phyloP scores from a whole-genome alignment of 2,113 vertebrate genomes.

The Salvelinus alpinus region DNA sequence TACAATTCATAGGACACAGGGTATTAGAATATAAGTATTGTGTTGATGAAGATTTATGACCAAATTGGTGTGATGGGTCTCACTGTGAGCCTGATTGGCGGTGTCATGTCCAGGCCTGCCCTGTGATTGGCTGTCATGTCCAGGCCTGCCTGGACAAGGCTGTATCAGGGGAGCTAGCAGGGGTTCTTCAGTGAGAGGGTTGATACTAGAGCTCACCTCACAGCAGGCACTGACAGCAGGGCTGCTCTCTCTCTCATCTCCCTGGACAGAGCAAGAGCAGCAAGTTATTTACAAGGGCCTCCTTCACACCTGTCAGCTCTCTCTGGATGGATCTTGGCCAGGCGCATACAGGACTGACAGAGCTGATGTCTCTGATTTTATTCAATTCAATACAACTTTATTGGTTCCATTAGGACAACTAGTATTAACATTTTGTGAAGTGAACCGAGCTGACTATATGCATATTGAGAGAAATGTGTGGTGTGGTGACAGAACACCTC shows the following conservation, averaged over 20 bases:
- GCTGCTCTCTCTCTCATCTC: background rate
- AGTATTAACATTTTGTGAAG: background rate
- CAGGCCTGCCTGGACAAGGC: constrained; percentile 50
- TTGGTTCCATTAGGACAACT: background rate
- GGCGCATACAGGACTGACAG: constrained; percentile 10
- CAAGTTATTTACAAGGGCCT: constrained; percentile 17
- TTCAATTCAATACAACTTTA: background rate
- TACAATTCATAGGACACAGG: too few relatives aligned
- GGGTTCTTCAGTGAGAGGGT: background rate
- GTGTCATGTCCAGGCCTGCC: constrained; percentile 19
- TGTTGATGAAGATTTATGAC: background rate
- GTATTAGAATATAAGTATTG: background rate
- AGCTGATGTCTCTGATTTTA: background rate
- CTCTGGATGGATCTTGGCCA: background rate
- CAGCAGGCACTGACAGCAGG: constrained; percentile 59
- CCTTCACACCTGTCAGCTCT: background rate
- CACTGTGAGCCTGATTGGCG: constrained; percentile 43
- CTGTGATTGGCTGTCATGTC: constrained; percentile 39
- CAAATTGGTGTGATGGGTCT: constrained; percentile 16
- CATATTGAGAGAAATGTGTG: background rate
- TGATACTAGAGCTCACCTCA: constrained; percentile 25
- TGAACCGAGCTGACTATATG: too few relatives aligned
- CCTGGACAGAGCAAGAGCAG: background rate
- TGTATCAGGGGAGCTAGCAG: constrained; percentile 25
- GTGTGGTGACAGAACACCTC: too few relatives aligned